Evolutionary conservation across 1,140 invertebrate species (phyloP).

Genomic region (Metaphire vulgaris): DNA sequence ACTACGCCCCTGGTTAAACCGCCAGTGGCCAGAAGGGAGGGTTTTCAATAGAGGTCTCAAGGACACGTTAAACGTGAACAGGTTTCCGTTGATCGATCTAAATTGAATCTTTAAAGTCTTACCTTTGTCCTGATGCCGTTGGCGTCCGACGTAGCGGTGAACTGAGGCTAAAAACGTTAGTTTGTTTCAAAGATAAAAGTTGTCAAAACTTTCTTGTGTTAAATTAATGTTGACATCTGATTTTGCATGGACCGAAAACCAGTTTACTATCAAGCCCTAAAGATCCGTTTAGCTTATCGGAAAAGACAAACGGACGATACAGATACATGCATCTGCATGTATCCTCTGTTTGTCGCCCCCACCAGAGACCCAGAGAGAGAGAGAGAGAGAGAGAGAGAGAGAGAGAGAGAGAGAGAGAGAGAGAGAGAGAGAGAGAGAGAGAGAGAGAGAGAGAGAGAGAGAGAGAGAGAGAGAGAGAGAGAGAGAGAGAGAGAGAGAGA

Average conservation of each 20-base stretch:
- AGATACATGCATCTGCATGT: background rate
- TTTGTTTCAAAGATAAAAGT: background rate
- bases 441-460: constrained; percentile 1
- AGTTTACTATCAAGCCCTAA: background rate
- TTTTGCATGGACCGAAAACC: background rate
- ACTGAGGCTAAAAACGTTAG: too few species aligned
- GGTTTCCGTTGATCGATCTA: too few species aligned
- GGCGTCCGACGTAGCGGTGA: too few species aligned
- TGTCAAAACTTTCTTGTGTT: background rate
- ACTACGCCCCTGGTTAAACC: too few species aligned
- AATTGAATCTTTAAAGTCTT: too few species aligned
- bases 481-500: constrained; percentile 1
- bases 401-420: constrained; percentile 1
- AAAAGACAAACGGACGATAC: too few species aligned
- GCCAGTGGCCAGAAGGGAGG: too few species aligned
- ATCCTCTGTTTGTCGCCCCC: too few species aligned
- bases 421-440: constrained; percentile 1
- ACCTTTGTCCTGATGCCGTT: too few species aligned
- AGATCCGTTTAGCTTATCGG: background rate
- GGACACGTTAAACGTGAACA: too few species aligned
- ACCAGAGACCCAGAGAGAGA: background rate
- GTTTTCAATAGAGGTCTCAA: too few species aligned
- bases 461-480: constrained; percentile 1
- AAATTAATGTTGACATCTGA: background rate
- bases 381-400: constrained; percentile 1